These are phyloP conservation scores for Cydia strobilella DNA, from an alignment of 1,140 invertebrate species.

Conservation along the genomic window DNA sequence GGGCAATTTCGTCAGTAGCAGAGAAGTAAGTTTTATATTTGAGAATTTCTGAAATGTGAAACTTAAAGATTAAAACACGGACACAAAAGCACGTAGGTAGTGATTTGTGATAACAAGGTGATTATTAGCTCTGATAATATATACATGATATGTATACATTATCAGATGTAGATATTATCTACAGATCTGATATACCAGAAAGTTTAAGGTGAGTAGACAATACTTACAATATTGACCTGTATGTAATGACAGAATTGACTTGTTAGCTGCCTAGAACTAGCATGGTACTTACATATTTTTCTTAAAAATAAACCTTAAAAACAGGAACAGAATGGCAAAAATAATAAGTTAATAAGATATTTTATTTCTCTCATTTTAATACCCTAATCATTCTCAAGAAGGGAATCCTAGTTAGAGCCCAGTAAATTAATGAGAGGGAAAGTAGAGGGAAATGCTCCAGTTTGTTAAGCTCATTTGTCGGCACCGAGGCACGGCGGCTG, in stretches of 20 bases:
- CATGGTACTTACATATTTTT: not conserved
- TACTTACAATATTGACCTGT: too few species aligned
- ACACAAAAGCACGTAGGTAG: not conserved
- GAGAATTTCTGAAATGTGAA: not conserved
- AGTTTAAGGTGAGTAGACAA: too few species aligned
- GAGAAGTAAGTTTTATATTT: not conserved
- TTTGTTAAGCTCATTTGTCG: slow-evolving; percentile 40
- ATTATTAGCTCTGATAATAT: too few species aligned
- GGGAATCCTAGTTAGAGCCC: slow-evolving; percentile 27
- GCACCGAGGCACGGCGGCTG: not conserved
- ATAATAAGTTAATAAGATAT: not conserved
- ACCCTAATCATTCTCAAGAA: slow-evolving; percentile 32
- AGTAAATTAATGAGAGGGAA: slow-evolving; percentile 40
- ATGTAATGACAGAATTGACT: too few species aligned
- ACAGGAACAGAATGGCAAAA: not conserved
- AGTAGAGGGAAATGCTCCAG: slow-evolving; percentile 37
- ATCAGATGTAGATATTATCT: too few species aligned
- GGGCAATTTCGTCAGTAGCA: not conserved
- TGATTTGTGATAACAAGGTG: not conserved
- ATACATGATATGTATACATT: too few species aligned
- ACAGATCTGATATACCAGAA: too few species aligned
- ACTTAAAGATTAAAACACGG: not conserved
- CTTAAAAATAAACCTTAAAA: not conserved
- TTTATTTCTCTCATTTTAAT: slow-evolving; percentile 13
- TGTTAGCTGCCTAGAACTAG: too few species aligned